These are phyloP conservation scores for Betta splendens DNA, from an alignment of 2,797 vertebrate species.

Conservation along the genomic window DNA sequence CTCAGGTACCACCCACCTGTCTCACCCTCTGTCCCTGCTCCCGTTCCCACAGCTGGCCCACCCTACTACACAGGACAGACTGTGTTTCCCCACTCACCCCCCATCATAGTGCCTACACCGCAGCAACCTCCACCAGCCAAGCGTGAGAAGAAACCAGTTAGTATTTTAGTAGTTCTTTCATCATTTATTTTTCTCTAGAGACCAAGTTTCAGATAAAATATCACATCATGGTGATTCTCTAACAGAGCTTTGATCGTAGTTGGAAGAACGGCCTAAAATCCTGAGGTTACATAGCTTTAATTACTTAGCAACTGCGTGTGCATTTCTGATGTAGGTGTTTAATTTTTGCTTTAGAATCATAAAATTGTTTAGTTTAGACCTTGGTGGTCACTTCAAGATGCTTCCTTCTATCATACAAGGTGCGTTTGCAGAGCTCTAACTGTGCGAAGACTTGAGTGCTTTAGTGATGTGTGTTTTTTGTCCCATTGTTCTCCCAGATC, in stretches of 20 bases:
- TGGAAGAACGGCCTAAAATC: background rate
- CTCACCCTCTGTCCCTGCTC: conserved; percentile 72
- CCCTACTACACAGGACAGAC: conserved; percentile 93
- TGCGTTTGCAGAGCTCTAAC: background rate
- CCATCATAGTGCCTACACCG: conserved; percentile 98
- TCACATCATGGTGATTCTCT: background rate
- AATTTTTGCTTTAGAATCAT: background rate
- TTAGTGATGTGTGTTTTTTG: conserved; percentile 71
- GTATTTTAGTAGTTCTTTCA: conserved; percentile 57
- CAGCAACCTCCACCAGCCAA: conserved; percentile 93
- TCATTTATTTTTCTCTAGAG: background rate
- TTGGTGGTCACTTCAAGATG: background rate
- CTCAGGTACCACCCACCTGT: conserved; percentile 77
- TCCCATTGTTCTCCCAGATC: conserved; percentile 85
- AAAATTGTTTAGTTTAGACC: background rate
- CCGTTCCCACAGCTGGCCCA: conserved; percentile 82
- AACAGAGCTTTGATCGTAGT: background rate
- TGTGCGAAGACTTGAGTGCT: conserved; percentile 44
- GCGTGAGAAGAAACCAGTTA: conserved; percentile 97
- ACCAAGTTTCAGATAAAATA: background rate
- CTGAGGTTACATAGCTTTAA: too few relatives aligned
- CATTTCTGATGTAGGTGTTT: background rate
- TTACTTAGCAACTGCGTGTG: too few relatives aligned
- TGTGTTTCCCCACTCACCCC: conserved; percentile 90
- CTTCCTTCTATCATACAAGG: too few relatives aligned